A percentile compares a stretch with the other conserved stretches of the same genome.
These are phyloP conservation scores for Seira sanloemensis DNA, from an alignment of 2,888 invertebrate genomes.

Conservation along the genomic window DNA sequence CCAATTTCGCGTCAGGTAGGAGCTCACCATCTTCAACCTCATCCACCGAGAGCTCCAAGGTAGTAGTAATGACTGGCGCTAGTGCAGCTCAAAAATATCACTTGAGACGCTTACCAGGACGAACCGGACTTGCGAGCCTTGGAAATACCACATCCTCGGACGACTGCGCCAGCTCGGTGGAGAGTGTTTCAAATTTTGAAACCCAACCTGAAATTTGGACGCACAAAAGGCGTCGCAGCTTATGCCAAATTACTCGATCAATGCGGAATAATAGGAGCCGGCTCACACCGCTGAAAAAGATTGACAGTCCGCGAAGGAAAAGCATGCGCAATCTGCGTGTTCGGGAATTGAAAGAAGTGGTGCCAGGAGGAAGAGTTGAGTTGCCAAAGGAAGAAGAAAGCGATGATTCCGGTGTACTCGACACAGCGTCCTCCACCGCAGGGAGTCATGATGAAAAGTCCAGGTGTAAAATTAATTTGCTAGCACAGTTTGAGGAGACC, in stretches of 20 bases:
- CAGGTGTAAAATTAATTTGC: constrained; percentile 26
- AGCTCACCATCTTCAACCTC: constrained; percentile 37
- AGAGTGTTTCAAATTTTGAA: background rate
- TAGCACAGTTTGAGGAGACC: constrained; percentile 35
- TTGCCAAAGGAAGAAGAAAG: constrained; percentile 38
- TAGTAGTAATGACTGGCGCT: too few relatives aligned
- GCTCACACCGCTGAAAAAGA: background rate
- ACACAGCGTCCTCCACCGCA: background rate
- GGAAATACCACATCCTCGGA: constrained; percentile 18
- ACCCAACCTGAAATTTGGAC: background rate
- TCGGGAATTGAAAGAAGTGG: too few relatives aligned
- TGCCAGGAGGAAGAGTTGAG: too few relatives aligned
- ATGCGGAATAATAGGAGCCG: background rate
- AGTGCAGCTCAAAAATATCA: too few relatives aligned
- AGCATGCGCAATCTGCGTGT: constrained; percentile 60
- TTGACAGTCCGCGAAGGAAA: constrained; percentile 49
- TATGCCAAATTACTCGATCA: constrained; percentile 2
- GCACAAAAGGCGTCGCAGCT: constrained; percentile 41
- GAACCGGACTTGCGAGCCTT: too few relatives aligned
- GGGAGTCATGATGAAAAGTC: constrained; percentile 17
- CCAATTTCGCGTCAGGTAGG: too few relatives aligned
- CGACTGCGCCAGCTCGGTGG: constrained; percentile 20
- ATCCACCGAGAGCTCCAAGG: constrained; percentile 34
- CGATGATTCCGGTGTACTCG: constrained; percentile 53
- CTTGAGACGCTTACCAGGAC: background rate